Base-by-base conservation (phyloP, 2,888 invertebrate genomes). In the Brassicogethes aeneus region DNA sequence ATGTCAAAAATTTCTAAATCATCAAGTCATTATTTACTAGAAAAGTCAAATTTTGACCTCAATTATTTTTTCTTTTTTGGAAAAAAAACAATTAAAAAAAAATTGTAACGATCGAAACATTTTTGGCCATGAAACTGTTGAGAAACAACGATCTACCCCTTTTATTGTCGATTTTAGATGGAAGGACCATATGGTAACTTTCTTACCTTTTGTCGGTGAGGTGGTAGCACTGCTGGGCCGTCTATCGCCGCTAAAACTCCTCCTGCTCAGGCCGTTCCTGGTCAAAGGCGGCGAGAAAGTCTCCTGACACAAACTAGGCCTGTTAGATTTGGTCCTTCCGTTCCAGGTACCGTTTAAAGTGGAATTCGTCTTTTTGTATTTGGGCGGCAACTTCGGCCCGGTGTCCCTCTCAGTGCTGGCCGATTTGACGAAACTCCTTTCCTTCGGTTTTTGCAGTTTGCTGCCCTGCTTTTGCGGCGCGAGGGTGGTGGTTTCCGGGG, bases 281-380 rank as follows among this genome's bases (percentile, higher is more conserved):
- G 51, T 48, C 51, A 59, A 64, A n/a, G 52, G 60, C 35, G 54
- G 50, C 1, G 54, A 73, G 37, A 82, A 85, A 0, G 82, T 84
- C 47, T 83, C 84, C 16, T 75, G 69, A 2, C 74, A 77, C 42
- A 79, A 60, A 1, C 71, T 70, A 1, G 77, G 70, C 2, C 79
- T 52, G 52, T 69, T 42, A 59, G 69, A 52, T 46, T 63, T 56
- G 46, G 60, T 70, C 29, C 85, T 73, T 1, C 85, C 85, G 46
- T 79, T 80, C 86, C 86, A 87, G 0, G 86, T 87, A 5, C 32
- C 13, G 12, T 47, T 53, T n/a, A 47, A 54, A 39, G 54, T 55
- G 13, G 50, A 45, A 7, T 52, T 68, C 66, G 49, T 69, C 74
- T 35, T 76, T 73, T 2, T 73, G 70, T 49, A 70, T 69, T 0